phyloP scores from a whole-genome alignment of 2,113 vertebrate species.

The Colaptes auratus region DNA sequence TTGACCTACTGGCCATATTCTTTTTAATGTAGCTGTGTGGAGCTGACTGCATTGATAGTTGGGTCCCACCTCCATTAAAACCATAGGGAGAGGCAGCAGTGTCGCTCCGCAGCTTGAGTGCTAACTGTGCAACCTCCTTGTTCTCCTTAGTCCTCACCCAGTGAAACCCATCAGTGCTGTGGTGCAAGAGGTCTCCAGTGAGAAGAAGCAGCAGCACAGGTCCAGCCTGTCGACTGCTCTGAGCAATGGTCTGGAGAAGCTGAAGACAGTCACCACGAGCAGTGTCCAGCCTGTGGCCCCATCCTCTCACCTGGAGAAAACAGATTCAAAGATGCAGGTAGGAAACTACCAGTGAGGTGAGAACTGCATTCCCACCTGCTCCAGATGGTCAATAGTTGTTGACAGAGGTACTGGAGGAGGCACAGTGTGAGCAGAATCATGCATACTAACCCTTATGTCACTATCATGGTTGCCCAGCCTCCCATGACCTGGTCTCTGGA shows the following conservation, averaged over 20 bases:
- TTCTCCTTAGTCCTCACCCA: conserved; percentile 83
- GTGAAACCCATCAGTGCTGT: conserved; percentile 89
- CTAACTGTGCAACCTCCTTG: background rate
- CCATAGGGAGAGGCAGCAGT: background rate
- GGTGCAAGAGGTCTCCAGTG: conserved; percentile 47
- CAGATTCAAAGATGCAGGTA: conserved; percentile 84
- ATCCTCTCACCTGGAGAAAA: conserved; percentile 68
- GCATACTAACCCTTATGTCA: too few relatives aligned
- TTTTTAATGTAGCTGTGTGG: background rate
- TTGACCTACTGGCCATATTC: background rate
- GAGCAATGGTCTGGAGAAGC: conserved; percentile 86
- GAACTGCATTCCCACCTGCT: rapidly evolving
- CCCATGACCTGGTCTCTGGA: background rate
- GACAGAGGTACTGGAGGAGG: background rate
- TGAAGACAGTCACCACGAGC: conserved; percentile 79
- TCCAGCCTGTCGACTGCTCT: conserved; percentile 78
- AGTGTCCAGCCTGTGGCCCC: conserved; percentile 75
- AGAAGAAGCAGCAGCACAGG: conserved; percentile 79
- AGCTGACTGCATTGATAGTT: background rate
- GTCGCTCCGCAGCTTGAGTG: background rate
- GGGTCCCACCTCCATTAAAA: background rate
- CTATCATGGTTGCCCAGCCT: background rate
- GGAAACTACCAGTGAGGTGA: background rate
- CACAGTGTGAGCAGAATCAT: rapidly evolving
- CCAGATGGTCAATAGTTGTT: rapidly evolving